Evolutionary conservation across 2,113 vertebrate genomes (phyloP).

Genomic region (Odontesthes bonariensis): DNA sequence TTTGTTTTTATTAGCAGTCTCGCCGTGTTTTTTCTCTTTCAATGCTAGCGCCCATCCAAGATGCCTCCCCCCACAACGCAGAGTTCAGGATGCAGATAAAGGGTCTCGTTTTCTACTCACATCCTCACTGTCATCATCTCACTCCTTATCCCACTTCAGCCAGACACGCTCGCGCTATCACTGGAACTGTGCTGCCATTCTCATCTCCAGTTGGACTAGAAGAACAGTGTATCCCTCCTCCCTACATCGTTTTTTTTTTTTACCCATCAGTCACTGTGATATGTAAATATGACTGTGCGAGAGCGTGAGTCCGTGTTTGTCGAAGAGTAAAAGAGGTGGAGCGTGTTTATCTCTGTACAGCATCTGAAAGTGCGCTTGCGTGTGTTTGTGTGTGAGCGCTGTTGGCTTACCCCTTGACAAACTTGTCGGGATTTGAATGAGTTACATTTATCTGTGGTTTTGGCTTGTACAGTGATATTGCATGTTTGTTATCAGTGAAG

Average conservation of each 20-base stretch:
- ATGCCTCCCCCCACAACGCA: slow-evolving; percentile 23
- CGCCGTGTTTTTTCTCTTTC: slow-evolving; percentile 46
- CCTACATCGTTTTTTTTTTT: slow-evolving; percentile 48
- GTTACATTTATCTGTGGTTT: slow-evolving; percentile 91
- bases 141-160: slow-evolving; percentile 63
- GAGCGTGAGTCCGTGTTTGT: slow-evolving; percentile 19
- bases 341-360: slow-evolving; percentile 67
- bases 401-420: slow-evolving; percentile 87
- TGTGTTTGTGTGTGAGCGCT: slow-evolving; percentile 47
- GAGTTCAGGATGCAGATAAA: slow-evolving; percentile 59
- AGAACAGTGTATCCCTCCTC: slow-evolving; percentile 60
- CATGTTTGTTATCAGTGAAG: slow-evolving; percentile 96
- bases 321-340: slow-evolving; percentile 49
- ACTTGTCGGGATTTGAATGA: slow-evolving; percentile 90
- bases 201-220: slow-evolving; percentile 64
- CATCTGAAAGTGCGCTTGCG: slow-evolving; percentile 55
- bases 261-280: slow-evolving; percentile 83
- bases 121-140: slow-evolving; percentile 69
- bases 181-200: slow-evolving; percentile 67
- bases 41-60: slow-evolving; percentile 27
- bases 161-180: slow-evolving; percentile 59
- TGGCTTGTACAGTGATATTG: slow-evolving; percentile 96
- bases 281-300: slow-evolving; percentile 81
- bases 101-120: slow-evolving; percentile 65
- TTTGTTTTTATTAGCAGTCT: slow-evolving; percentile 53